Percentiles rank a stretch among this genome's conserved stretches.
Evolutionary conservation across 2,888 invertebrate species (phyloP).

Genomic region (Drosophila rellima): DNA sequence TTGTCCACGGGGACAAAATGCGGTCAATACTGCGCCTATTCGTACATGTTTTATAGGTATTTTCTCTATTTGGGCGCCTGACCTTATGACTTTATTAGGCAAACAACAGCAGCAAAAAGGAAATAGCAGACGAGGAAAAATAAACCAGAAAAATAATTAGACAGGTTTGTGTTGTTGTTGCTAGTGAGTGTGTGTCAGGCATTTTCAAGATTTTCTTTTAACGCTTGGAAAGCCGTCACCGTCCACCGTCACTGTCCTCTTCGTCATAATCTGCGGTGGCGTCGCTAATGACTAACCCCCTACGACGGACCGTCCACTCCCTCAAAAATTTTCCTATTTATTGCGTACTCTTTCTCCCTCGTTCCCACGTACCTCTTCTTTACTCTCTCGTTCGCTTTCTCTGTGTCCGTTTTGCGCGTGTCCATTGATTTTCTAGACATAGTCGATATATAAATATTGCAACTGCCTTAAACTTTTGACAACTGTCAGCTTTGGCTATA

Average conservation of each 20-base stretch:
- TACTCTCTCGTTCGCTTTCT: neutral
- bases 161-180: constrained; percentile 34
- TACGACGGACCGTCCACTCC: constrained; percentile 5
- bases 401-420: constrained; percentile 37
- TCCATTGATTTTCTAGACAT: constrained; percentile 65
- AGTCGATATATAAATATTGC: constrained; percentile 74
- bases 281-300: constrained; percentile 57
- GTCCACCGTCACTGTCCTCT: constrained; percentile 19
- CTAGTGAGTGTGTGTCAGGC: constrained; percentile 28
- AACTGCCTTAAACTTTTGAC: constrained; percentile 60
- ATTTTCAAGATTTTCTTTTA: constrained; percentile 53
- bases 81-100: constrained; percentile 64
- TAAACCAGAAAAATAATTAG: constrained; percentile 52
- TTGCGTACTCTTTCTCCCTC: neutral
- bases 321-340: constrained; percentile 10
- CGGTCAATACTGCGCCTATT: constrained; percentile 47
- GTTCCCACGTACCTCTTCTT: neutral
- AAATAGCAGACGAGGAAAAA: constrained; percentile 19
- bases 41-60: constrained; percentile 30
- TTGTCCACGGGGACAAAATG: constrained; percentile 33
- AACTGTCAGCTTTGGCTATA: constrained; percentile 52
- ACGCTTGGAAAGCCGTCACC: constrained; percentile 34
- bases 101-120: constrained; percentile 11
- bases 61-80: constrained; percentile 43
- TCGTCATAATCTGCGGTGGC: constrained; percentile 34